Percentiles rank a stretch among this genome's conserved stretches.
Conservation (phyloP, 2,113 vertebrate genomes). For the Brachyhypopomus gauderio region DNA sequence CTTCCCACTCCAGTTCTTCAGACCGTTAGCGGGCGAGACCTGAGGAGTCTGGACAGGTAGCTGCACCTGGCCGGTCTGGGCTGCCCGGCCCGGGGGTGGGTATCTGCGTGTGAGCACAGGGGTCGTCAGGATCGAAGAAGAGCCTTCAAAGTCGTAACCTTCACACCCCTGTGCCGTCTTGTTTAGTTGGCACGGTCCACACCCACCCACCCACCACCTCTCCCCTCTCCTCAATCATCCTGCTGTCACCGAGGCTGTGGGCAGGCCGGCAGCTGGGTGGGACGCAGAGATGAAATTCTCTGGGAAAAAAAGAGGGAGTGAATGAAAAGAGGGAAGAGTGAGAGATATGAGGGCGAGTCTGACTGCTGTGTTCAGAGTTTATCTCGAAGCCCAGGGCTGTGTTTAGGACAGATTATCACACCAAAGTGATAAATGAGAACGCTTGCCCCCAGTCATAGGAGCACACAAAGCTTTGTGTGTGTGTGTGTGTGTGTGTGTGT, state of each 20-base stretch:
- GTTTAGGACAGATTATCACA: constrained; percentile 60
- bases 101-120: neutral
- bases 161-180: constrained; percentile 50
- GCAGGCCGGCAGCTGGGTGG: constrained; percentile 15
- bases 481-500: constrained; percentile 10
- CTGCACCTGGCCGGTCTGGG: constrained; percentile 4
- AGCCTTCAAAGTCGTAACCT: constrained; percentile 55
- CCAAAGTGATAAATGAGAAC: constrained; percentile 57
- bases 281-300: constrained; percentile 19
- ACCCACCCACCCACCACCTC: constrained; percentile 6
- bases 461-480: neutral
- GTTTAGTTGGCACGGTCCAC: constrained; percentile 28
- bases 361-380: constrained; percentile 48
- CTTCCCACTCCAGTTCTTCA: neutral
- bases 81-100: neutral
- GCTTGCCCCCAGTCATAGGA: constrained; percentile 43
- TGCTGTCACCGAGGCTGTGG: constrained; percentile 27
- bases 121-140: constrained; percentile 16
- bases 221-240: constrained; percentile 19
- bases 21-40: too few species aligned
- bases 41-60: neutral
- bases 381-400: constrained; percentile 59
- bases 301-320: constrained; percentile 5
- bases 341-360: constrained; percentile 32
- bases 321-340: constrained; percentile 4